Percentiles rank a stretch among this genome's conserved stretches.
Conservation (phyloP, 2,888 invertebrate genomes). For the Leptinotarsa haldemani region DNA sequence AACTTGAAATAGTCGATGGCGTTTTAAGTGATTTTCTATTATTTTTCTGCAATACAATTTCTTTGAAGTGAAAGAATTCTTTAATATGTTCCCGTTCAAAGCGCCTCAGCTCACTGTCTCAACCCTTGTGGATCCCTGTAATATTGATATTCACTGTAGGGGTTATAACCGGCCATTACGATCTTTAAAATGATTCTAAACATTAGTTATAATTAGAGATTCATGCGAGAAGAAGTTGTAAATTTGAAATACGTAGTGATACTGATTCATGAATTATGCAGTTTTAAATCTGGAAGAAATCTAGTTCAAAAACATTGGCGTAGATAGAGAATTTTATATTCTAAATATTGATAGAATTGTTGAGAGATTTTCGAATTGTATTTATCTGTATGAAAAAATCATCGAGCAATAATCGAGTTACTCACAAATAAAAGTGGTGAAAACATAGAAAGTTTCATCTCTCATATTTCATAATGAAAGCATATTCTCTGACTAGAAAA, state of each 20-base stretch:
- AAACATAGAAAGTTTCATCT: no score
- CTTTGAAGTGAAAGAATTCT: neutral
- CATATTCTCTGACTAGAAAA: no score
- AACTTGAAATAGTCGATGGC: no score
- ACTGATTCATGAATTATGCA: slow-evolving; percentile 20
- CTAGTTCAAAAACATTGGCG: neutral
- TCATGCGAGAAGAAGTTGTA: slow-evolving; percentile 40
- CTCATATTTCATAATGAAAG: no score
- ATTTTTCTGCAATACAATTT: no score
- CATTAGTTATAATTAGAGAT: slow-evolving; percentile 46
- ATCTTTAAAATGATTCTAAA: slow-evolving; percentile 33
- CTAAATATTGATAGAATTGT: neutral
- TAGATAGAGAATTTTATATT: neutral
- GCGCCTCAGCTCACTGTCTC: neutral
- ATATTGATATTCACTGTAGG: slow-evolving; percentile 11
- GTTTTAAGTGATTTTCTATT: no score
- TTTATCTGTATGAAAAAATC: no score
- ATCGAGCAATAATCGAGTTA: no score
- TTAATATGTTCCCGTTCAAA: neutral
- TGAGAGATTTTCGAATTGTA: neutral
- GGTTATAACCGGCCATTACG: slow-evolving; percentile 28
- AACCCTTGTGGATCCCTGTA: neutral
- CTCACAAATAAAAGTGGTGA: no score
- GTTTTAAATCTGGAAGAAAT: neutral
- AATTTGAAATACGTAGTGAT: slow-evolving; percentile 49